Percentiles rank a stretch among this genome's conserved stretches.
Evolutionary conservation across 2,797 vertebrate genomes (phyloP).

Genomic region (Pipistrellus pygmaeus): DNA sequence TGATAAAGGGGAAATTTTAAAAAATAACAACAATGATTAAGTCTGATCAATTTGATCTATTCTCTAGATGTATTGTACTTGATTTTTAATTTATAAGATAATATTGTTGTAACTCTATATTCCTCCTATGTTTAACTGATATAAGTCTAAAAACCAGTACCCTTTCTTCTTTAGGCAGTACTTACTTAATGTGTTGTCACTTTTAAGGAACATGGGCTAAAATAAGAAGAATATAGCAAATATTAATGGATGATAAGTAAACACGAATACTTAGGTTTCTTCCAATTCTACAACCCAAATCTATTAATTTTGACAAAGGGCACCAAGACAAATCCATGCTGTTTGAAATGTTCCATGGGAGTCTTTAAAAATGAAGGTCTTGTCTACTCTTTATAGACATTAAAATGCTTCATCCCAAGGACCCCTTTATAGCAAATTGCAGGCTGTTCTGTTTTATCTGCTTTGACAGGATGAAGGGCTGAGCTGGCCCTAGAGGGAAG

Average conservation of each 20-base stretch:
- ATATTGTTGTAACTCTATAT: constrained; percentile 64
- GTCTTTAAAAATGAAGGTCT: constrained; percentile 82
- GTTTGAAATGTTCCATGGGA: constrained; percentile 82
- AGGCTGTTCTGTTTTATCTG: constrained; percentile 78
- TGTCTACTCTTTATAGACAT: constrained; percentile 79
- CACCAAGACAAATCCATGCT: constrained; percentile 71
- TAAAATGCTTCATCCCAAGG: constrained; percentile 81
- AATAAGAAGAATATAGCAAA: constrained; percentile 55
- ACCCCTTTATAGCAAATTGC: constrained; percentile 78
- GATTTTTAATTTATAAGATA: constrained; percentile 71
- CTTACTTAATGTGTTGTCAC: constrained; percentile 45
- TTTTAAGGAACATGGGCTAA: constrained; percentile 50
- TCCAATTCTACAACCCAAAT: constrained; percentile 64
- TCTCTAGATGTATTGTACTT: not conserved
- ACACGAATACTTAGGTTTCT: constrained; percentile 43
- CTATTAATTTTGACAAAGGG: constrained; percentile 82
- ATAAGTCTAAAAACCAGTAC: constrained; percentile 29
- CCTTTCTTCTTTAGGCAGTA: constrained; percentile 58
- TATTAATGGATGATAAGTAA: constrained; percentile 44
- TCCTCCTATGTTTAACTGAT: constrained; percentile 48
- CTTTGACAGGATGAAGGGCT: constrained; percentile 80
- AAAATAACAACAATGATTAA: not conserved
- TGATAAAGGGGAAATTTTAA: constrained; percentile 1
- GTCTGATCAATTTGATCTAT: not conserved
- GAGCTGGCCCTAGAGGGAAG: constrained; percentile 77